Conservation (phyloP, 1,140 invertebrate genomes). For the Procambarus virginalis region DNA sequence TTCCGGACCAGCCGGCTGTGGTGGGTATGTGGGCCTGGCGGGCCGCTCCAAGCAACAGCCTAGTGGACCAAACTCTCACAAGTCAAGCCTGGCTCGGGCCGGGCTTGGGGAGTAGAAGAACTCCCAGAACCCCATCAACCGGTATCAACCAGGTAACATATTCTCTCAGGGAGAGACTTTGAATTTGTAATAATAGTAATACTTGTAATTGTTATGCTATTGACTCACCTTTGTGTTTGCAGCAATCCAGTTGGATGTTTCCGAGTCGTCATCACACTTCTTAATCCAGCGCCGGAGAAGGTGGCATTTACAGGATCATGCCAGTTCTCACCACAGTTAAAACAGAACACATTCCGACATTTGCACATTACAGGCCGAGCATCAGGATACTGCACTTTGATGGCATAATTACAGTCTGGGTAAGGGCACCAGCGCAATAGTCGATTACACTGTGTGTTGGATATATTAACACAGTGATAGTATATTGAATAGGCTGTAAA, state of each 20-base stretch:
- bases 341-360: conserved; percentile 96
- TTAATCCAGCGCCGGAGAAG: conserved; percentile 97
- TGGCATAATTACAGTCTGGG: conserved; percentile 95
- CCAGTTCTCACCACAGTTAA: conserved; percentile 98
- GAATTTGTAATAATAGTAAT: too few relatives aligned
- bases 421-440: conserved; percentile 97
- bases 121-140: too few relatives aligned
- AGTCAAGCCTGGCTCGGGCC: too few relatives aligned
- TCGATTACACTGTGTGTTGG: conserved; percentile 87
- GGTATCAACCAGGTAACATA: too few relatives aligned
- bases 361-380: conserved; percentile 94
- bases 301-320: conserved; percentile 98
- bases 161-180: too few relatives aligned
- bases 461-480: conserved; percentile 39
- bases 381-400: conserved; percentile 95
- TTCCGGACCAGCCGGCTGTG: too few relatives aligned
- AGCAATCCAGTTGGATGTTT: conserved; percentile 99
- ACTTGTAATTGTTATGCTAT: too few relatives aligned
- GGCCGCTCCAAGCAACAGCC: too few relatives aligned
- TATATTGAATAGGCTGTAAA: too few relatives aligned
- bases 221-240: conserved; percentile 91
- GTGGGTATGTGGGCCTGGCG: too few relatives aligned
- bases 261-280: conserved; percentile 99
- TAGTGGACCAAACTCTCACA: too few relatives aligned
- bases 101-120: too few relatives aligned